A percentile compares a stretch with the other conserved stretches of the same genome.
These are phyloP conservation scores for Megalurothrips usitatus DNA, from an alignment of 2,888 invertebrate genomes.

Conservation along the genomic window DNA sequence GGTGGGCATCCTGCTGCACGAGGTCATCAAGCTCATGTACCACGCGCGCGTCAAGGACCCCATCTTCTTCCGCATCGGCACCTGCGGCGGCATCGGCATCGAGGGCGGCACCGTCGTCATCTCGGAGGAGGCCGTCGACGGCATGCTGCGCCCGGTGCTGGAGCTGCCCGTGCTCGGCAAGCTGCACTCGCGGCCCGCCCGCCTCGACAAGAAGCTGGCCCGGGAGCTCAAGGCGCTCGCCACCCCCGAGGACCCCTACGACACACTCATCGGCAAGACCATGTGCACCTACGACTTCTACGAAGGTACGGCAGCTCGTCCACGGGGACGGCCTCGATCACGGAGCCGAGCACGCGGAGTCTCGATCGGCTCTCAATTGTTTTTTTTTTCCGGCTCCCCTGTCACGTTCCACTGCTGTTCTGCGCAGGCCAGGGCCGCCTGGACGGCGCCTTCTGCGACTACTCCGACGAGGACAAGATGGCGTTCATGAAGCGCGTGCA, in stretches of 20 bases:
- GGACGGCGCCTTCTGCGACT: slow-evolving; percentile 96
- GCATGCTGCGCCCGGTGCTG: slow-evolving; percentile 71
- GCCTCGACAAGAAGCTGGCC: slow-evolving; percentile 74
- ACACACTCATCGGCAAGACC: slow-evolving; percentile 85
- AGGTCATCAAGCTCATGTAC: slow-evolving; percentile 93
- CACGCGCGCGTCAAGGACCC: slow-evolving; percentile 85
- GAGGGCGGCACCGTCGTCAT: slow-evolving; percentile 93
- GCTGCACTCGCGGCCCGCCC: slow-evolving; percentile 71
- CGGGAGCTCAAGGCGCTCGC: slow-evolving; percentile 73
- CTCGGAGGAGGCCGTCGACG: slow-evolving; percentile 87
- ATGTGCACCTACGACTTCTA: slow-evolving; percentile 98
- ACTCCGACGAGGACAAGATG: slow-evolving; percentile 84
- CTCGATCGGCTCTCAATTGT: too few relatives aligned
- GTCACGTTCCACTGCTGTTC: too few relatives aligned
- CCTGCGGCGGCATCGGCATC: slow-evolving; percentile 89
- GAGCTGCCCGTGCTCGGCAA: slow-evolving; percentile 85
- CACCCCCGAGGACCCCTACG: slow-evolving; percentile 74
- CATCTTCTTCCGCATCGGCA: slow-evolving; percentile 85
- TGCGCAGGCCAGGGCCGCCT: slow-evolving; percentile 80
- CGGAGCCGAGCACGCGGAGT: too few relatives aligned
- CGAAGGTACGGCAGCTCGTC: slow-evolving; percentile 62
- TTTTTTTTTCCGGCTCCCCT: too few relatives aligned
- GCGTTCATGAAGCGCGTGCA: slow-evolving; percentile 73
- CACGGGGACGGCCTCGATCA: too few relatives aligned
- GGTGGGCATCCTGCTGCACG: slow-evolving; percentile 89